Conservation (phyloP, 2,888 invertebrate genomes). For the Cosmopolites sordidus region DNA sequence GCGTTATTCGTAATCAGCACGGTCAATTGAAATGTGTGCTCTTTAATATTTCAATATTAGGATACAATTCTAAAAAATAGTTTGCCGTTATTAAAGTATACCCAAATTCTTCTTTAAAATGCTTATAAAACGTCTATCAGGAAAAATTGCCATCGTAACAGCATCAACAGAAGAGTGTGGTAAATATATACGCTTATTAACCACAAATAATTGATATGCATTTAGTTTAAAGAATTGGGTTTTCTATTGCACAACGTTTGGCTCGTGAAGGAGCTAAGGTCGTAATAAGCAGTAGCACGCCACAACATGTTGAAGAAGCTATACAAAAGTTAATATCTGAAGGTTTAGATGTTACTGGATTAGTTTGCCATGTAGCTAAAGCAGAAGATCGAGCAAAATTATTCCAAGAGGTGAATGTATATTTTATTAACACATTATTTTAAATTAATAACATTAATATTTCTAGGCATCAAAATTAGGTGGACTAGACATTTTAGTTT, state of each 20-base stretch:
- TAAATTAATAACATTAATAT: neutral
- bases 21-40: too few species aligned
- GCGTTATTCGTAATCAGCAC: too few species aligned
- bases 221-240: conserved; percentile 65
- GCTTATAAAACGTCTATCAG: conserved; percentile 15
- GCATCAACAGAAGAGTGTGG: conserved; percentile 80
- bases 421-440: neutral
- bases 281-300: conserved; percentile 85
- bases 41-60: too few species aligned
- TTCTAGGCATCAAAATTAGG: conserved; percentile 8
- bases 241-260: conserved; percentile 81
- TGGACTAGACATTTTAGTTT: conserved; percentile 83
- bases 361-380: conserved; percentile 86
- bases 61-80: too few species aligned
- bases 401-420: conserved; percentile 35
- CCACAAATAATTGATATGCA: neutral
- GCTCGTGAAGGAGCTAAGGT: conserved; percentile 88
- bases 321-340: conserved; percentile 63
- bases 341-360: conserved; percentile 55
- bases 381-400: conserved; percentile 71
- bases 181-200: neutral
- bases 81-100: too few species aligned
- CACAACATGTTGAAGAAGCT: conserved; percentile 77
- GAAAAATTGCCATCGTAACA: conserved; percentile 80
- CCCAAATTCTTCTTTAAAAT: conserved; percentile 11